Conservation (phyloP, 2,113 vertebrate genomes). For the Echinops telfairi region DNA sequence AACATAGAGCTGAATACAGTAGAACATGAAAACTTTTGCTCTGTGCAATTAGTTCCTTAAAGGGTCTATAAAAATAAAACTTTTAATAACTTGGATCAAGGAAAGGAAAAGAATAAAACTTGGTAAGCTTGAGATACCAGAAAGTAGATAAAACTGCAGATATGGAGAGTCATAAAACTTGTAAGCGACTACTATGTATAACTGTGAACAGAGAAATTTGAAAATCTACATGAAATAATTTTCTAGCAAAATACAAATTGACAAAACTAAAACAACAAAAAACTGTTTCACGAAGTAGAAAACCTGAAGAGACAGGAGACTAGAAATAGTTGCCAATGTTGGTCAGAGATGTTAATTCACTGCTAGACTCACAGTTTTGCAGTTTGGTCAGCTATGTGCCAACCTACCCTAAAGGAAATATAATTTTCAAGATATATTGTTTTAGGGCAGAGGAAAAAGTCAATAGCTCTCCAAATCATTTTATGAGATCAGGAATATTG, state of each 20-base stretch:
- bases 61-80: background rate
- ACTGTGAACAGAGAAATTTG: background rate
- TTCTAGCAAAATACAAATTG: constrained; percentile 21
- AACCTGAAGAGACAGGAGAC: background rate
- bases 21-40: background rate
- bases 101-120: background rate
- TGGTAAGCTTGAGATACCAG: background rate
- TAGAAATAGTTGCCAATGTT: background rate
- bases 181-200: background rate
- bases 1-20: background rate
- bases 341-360: background rate
- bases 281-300: background rate
- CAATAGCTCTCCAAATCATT: background rate
- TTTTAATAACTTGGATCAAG: background rate
- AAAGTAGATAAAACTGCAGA: background rate
- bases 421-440: background rate
- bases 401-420: background rate
- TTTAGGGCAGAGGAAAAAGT: background rate
- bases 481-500: constrained; percentile 15
- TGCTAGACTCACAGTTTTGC: background rate
- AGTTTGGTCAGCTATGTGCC: background rate
- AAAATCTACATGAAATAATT: background rate
- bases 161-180: background rate
- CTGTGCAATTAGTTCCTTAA: background rate
- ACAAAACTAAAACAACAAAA: background rate